Evolutionary conservation across 2,113 vertebrate species (phyloP).

Genomic region (Hippocampus abdominalis): DNA sequence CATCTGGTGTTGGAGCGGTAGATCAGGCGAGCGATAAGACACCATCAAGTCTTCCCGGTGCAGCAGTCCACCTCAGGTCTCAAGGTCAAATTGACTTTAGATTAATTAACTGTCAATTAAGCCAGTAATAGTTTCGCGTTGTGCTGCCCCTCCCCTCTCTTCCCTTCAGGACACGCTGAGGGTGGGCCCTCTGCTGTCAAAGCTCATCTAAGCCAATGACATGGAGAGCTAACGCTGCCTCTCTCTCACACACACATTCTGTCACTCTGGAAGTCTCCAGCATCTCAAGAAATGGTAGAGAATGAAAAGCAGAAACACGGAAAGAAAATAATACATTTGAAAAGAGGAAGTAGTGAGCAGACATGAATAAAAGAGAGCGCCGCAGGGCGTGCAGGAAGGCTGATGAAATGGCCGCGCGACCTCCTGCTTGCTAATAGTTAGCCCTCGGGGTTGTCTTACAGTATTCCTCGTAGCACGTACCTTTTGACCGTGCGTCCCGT

Average conservation of each 20-base stretch:
- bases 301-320: constrained; percentile 55
- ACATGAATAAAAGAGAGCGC: constrained; percentile 53
- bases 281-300: constrained; percentile 30
- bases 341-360: constrained; percentile 44
- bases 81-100: constrained; percentile 79
- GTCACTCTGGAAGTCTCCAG: constrained; percentile 26
- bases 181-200: constrained; percentile 55
- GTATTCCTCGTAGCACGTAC: background rate
- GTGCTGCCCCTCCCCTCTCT: constrained; percentile 36
- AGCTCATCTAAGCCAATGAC: constrained; percentile 60
- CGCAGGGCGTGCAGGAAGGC: constrained; percentile 41
- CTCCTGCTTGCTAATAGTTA: constrained; percentile 70
- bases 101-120: constrained; percentile 79
- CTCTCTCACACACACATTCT: background rate
- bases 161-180: background rate
- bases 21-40: constrained; percentile 33
- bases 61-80: constrained; percentile 37
- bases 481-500: background rate
- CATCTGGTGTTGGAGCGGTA: constrained; percentile 27
- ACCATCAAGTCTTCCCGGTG: constrained; percentile 12
- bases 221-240: constrained; percentile 45
- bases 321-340: constrained; percentile 23
- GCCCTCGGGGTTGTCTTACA: constrained; percentile 56
- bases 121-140: constrained; percentile 74
- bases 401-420: constrained; percentile 71